These are phyloP conservation scores for Actinia equina DNA, from an alignment of 64 coral and sea anemone genomes.

Conservation along the genomic window DNA sequence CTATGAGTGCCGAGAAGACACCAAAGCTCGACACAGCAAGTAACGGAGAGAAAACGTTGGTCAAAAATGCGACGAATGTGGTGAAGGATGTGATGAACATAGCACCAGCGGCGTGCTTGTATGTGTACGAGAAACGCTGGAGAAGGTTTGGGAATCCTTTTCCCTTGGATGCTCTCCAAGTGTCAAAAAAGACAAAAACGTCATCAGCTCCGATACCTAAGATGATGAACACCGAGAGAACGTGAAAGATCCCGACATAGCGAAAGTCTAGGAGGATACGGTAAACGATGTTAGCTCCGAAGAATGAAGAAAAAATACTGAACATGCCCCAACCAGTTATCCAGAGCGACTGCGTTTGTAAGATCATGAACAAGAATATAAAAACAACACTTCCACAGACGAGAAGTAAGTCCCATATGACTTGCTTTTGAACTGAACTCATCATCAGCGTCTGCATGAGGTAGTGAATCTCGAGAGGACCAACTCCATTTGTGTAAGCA, in stretches of 20 bases:
- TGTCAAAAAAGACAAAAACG: slow-evolving; percentile 51
- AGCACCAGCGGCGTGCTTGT: slow-evolving; percentile 26
- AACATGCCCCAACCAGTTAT: slow-evolving; percentile 52
- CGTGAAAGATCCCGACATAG: slow-evolving; percentile 56
- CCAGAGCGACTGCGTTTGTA: slow-evolving; percentile 53
- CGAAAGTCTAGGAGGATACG: slow-evolving; percentile 45
- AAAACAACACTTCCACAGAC: slow-evolving; percentile 36
- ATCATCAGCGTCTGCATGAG: slow-evolving; percentile 14
- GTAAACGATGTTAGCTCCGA: slow-evolving; percentile 48
- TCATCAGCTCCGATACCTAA: slow-evolving; percentile 48
- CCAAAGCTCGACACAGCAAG: slow-evolving; percentile 57
- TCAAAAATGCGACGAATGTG: slow-evolving; percentile 54
- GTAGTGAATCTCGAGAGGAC: slow-evolving; percentile 35
- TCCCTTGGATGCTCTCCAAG: slow-evolving; percentile 24
- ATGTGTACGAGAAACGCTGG: slow-evolving; percentile 16
- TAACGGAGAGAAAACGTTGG: slow-evolving; percentile 40
- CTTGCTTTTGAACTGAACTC: slow-evolving; percentile 23
- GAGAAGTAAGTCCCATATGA: slow-evolving; percentile 41
- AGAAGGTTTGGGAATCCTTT: slow-evolving; percentile 14
- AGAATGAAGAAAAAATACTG: slow-evolving; percentile 46
- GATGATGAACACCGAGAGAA: slow-evolving; percentile 59
- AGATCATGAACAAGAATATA: slow-evolving; percentile 50
- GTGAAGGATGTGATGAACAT: slow-evolving; percentile 65
- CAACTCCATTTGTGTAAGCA: slow-evolving; percentile 27
- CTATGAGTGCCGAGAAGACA: slow-evolving; percentile 51